phyloP scores from a whole-genome alignment of 2,888 invertebrate genomes.

The Aleiodes testaceus region DNA sequence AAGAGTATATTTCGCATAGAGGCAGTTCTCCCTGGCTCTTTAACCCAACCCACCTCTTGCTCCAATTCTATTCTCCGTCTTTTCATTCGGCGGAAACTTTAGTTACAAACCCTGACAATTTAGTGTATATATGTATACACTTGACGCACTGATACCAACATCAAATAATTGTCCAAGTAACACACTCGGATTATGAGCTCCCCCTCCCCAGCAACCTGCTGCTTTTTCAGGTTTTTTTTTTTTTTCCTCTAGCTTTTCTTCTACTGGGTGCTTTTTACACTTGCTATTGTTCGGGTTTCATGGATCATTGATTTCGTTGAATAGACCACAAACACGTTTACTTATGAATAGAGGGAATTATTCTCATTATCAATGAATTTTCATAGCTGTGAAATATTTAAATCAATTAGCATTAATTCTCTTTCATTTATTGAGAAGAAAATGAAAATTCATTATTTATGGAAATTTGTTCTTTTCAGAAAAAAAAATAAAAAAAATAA shows the following conservation, averaged over 20 bases:
- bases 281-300: slow-evolving; percentile 1
- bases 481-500: neutral
- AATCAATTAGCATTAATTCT: too few relatives aligned
- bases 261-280: neutral
- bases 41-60: slow-evolving; percentile 38
- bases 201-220: slow-evolving; percentile 32
- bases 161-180: slow-evolving; percentile 54
- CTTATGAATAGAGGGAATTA: neutral
- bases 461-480: neutral
- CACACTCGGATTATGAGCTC: slow-evolving; percentile 37
- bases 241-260: slow-evolving; percentile 3
- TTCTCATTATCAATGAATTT: too few relatives aligned
- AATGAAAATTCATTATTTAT: too few relatives aligned
- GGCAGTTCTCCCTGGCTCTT: slow-evolving; percentile 45
- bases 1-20: slow-evolving; percentile 31
- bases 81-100: slow-evolving; percentile 29
- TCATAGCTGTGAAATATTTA: too few relatives aligned
- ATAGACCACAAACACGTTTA: slow-evolving; percentile 1
- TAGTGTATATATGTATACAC: slow-evolving; percentile 42
- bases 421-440: too few relatives aligned
- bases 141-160: slow-evolving; percentile 51
- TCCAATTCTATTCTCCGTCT: slow-evolving; percentile 32
- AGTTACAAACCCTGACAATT: neutral
- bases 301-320: slow-evolving; percentile 1
- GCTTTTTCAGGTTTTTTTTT: slow-evolving; percentile 21